These are phyloP conservation scores for Heliconius charithonia DNA, from an alignment of 2,888 invertebrate species.

Conservation along the genomic window DNA sequence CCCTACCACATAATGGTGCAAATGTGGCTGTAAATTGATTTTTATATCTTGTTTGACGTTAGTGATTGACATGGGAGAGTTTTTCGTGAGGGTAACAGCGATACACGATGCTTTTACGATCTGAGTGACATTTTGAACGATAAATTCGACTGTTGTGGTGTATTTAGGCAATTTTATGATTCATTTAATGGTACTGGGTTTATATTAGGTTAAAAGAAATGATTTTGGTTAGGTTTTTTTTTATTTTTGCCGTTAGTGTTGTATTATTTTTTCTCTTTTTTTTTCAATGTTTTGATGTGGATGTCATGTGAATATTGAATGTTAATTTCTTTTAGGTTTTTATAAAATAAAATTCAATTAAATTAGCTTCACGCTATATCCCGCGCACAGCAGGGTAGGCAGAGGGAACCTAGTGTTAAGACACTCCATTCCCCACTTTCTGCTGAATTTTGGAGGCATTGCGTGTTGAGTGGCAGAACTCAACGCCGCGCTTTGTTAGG, in stretches of 20 bases:
- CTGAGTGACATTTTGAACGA: conserved; percentile 70
- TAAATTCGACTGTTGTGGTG: conserved; percentile 79
- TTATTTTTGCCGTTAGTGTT: conserved; percentile 21
- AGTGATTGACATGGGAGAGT: conserved; percentile 80
- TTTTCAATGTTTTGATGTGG: not conserved
- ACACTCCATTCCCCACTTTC: too few species aligned
- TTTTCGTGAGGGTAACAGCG: conserved; percentile 55
- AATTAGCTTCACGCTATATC: too few species aligned
- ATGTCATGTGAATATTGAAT: not conserved
- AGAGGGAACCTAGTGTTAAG: too few species aligned
- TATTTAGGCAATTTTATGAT: conserved; percentile 81
- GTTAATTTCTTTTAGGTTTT: not conserved
- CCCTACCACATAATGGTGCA: conserved; percentile 69
- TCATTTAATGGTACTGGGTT: conserved; percentile 76
- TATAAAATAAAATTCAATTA: too few species aligned
- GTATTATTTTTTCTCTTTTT: not conserved
- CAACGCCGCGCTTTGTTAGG: too few species aligned
- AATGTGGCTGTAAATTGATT: conserved; percentile 76
- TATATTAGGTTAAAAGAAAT: conserved; percentile 56
- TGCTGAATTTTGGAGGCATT: too few species aligned
- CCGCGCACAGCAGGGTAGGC: too few species aligned
- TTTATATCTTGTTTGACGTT: conserved; percentile 83
- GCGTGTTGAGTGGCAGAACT: too few species aligned
- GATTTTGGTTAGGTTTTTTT: conserved; percentile 44
- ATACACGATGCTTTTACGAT: conserved; percentile 70